A percentile compares a stretch with the other conserved stretches of the same genome.
These are phyloP conservation scores for Ceyx cyanopectus DNA, from an alignment of 2,113 vertebrate genomes.

Conservation along the genomic window DNA sequence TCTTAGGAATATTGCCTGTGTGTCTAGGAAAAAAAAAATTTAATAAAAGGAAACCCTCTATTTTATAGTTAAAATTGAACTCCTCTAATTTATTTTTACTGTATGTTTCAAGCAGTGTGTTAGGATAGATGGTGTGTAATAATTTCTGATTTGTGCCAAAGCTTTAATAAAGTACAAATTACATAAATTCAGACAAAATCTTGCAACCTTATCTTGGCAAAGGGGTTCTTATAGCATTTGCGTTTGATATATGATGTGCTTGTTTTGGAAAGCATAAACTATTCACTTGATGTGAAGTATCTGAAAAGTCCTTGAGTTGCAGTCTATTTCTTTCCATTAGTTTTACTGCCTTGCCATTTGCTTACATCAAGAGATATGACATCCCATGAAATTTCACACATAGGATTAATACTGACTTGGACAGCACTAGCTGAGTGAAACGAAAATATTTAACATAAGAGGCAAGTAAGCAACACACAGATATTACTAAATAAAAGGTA, in stretches of 20 bases:
- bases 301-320: neutral
- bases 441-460: neutral
- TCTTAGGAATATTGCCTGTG: neutral
- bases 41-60: neutral
- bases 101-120: neutral
- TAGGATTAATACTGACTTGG: neutral
- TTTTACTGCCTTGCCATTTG: neutral
- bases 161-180: neutral
- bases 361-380: accelerated
- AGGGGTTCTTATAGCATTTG: neutral
- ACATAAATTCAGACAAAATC: neutral
- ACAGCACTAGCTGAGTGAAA: neutral
- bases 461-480: neutral
- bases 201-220: neutral
- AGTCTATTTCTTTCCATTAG: neutral
- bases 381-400: neutral
- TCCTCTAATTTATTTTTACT: neutral
- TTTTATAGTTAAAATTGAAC: neutral
- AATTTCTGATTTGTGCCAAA: neutral
- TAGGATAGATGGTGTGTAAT: neutral
- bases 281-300: neutral
- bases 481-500: neutral
- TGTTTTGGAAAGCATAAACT: neutral
- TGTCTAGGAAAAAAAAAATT: neutral
- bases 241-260: accelerated